Conservation (phyloP, 1,140 invertebrate species). For the Belonocnema kinseyi region DNA sequence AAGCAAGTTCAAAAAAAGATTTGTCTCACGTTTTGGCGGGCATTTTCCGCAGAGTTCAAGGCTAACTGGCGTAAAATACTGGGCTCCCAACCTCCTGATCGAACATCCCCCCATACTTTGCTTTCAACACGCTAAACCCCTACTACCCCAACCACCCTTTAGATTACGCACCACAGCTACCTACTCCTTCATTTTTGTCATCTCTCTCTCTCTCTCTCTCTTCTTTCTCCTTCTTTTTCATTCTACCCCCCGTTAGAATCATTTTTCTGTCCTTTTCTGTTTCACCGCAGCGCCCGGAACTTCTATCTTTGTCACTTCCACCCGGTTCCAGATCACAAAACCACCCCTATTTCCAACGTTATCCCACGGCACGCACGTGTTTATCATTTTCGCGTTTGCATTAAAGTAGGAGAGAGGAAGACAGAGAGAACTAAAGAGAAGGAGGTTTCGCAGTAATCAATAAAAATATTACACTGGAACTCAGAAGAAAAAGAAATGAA, state of each 20-base stretch:
- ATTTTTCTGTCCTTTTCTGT: conserved; percentile 26
- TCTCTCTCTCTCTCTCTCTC: conserved; percentile 8
- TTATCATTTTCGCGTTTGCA: conserved; percentile 43
- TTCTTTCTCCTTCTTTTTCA: conserved; percentile 31
- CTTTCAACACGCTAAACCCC: conserved; percentile 26
- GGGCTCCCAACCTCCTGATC: conserved; percentile 60
- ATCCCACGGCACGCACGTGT: conserved; percentile 37
- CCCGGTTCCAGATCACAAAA: conserved; percentile 14
- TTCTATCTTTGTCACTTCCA: conserved; percentile 1
- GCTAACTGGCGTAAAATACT: conserved; percentile 66
- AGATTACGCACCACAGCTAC: conserved; percentile 35
- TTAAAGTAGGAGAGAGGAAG: conserved; percentile 26
- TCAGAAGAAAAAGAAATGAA: background rate
- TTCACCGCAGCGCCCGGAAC: conserved; percentile 2
- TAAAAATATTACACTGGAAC: conserved; percentile 24
- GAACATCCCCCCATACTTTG: conserved; percentile 41
- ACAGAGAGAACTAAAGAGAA: background rate
- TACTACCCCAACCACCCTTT: conserved; percentile 38
- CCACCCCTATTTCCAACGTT: conserved; percentile 16
- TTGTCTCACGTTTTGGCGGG: conserved; percentile 50
- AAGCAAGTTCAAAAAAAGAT: conserved; percentile 44
- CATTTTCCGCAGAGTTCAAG: conserved; percentile 69
- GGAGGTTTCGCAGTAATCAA: conserved; percentile 10
- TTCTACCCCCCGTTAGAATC: background rate
- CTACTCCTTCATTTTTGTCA: background rate